Evolutionary conservation across 2,797 vertebrate species (phyloP).

Genomic region (Pteropus rufus): DNA sequence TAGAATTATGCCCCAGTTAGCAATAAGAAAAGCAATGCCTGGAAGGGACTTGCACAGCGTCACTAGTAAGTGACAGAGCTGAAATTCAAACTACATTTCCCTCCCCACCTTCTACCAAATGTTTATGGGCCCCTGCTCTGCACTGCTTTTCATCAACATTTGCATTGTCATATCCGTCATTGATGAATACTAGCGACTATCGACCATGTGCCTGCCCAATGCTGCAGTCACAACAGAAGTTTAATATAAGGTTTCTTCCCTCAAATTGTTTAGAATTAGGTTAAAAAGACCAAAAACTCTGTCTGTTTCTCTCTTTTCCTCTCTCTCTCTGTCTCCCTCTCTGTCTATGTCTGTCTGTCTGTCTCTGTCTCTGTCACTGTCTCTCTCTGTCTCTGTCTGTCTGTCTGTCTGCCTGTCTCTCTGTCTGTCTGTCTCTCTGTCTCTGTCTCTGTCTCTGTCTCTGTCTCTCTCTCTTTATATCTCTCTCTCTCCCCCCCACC

Average conservation of each 20-base stretch:
- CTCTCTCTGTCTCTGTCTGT: not conserved
- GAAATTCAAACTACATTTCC: not conserved
- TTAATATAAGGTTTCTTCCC: not conserved
- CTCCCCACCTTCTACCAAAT: not conserved
- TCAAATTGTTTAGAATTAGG: not conserved
- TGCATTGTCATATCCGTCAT: not conserved
- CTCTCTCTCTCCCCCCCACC: too few relatives aligned
- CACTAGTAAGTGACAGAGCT: not conserved
- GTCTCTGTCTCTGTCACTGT: not conserved
- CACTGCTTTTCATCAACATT: not conserved
- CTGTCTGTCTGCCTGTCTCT: not conserved
- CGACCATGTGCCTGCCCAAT: not conserved
- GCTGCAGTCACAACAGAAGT: not conserved
- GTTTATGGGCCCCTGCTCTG: not conserved
- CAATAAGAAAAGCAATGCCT: not conserved
- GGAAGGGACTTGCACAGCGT: not conserved
- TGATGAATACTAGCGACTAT: not conserved
- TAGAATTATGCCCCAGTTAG: not conserved
- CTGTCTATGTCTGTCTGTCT: not conserved
- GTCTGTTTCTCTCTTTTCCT: not conserved
- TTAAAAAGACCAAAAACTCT: not conserved
- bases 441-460: not conserved
- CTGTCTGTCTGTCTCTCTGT: too few relatives aligned
- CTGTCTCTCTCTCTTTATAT: not conserved
- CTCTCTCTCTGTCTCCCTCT: not conserved